Base-by-base conservation (phyloP, 2,888 invertebrate species). In the Galerucella nymphaeae region DNA sequence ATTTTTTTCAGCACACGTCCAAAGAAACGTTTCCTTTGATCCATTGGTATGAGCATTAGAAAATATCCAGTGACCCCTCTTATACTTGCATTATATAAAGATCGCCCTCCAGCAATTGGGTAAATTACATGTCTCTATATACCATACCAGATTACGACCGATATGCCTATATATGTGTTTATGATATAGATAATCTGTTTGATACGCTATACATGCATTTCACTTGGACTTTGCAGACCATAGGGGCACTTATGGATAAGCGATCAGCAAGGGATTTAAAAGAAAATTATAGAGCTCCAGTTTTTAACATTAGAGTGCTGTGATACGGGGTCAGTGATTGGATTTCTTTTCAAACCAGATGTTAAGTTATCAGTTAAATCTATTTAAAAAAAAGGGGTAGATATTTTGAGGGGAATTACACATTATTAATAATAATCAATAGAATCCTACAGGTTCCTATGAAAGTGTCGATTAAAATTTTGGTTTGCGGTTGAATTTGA, bases 71-170 rank as follows among this genome's bases (percentile, higher is more conserved):
- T 63, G 70, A 57, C 70, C 70, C 70, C 63, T 55, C 63, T 63
- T 14, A 13, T 42, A 55, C 57, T 30, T 58, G 63, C 45, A 64
- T 63, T 57, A 70, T 64, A n/a, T 62, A 62, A 70, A 63, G 66
- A 70, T 68, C 78, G 73, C 72, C 76, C 73, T 73, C 63, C 70
- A 70, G 74, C 76, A 75, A 76, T 76, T 76, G 75, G 72, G 75
- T 74, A 78, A 78, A 78, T 78, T 78, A 78, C 75, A 78, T 64
- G 72, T 76, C 73, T 76, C 76, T 76, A 71, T 67, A 71, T 70
- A 59, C 71, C 65, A 70, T 71, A 73, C 71, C 74, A 76, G 76
- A 76, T 76, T 75, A 74, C 72, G 65, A 61, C 38, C 67, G 67
- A 72, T 72, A 72, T 72, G 57, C 62, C 63, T 58, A 66, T 71